Evolutionary conservation across 2,797 vertebrate genomes (phyloP).

Genomic region (Anguilla marmorata): DNA sequence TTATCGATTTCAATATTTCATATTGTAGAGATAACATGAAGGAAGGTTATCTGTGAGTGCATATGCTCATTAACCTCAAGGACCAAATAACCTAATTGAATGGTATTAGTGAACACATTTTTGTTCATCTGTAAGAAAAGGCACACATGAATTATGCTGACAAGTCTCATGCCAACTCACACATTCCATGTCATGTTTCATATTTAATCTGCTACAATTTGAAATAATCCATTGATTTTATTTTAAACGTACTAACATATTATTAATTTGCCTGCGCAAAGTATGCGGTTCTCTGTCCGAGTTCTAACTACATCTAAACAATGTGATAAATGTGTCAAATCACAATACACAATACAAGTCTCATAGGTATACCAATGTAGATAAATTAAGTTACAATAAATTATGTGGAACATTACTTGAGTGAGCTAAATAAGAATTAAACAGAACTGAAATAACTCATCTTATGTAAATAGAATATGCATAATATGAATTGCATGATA

Average conservation of each 20-base stretch:
- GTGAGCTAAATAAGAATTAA: constrained; percentile 32
- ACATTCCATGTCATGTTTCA: constrained; percentile 37
- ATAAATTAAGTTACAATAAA: constrained; percentile 9
- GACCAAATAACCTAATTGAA: neutral
- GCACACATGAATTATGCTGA: constrained; percentile 38
- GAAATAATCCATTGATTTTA: constrained; percentile 3
- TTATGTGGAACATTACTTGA: neutral
- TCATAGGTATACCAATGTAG: neutral
- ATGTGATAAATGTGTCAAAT: neutral
- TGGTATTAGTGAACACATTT: constrained; percentile 30
- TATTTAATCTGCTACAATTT: constrained; percentile 18
- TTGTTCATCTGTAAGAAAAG: constrained; percentile 1
- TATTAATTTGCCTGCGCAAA: constrained; percentile 27
- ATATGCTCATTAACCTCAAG: neutral
- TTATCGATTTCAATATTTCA: neutral
- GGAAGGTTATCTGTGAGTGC: neutral
- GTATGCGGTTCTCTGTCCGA: neutral
- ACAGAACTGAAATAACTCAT: constrained; percentile 10
- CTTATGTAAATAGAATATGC: neutral
- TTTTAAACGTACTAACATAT: constrained; percentile 22
- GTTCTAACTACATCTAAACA: constrained; percentile 17
- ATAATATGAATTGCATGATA: constrained; percentile 5
- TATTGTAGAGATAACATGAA: neutral
- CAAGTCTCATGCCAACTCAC: constrained; percentile 31
- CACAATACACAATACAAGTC: neutral